Conservation (phyloP, 2,113 vertebrate species). For the Eptatretus burgeri region DNA sequence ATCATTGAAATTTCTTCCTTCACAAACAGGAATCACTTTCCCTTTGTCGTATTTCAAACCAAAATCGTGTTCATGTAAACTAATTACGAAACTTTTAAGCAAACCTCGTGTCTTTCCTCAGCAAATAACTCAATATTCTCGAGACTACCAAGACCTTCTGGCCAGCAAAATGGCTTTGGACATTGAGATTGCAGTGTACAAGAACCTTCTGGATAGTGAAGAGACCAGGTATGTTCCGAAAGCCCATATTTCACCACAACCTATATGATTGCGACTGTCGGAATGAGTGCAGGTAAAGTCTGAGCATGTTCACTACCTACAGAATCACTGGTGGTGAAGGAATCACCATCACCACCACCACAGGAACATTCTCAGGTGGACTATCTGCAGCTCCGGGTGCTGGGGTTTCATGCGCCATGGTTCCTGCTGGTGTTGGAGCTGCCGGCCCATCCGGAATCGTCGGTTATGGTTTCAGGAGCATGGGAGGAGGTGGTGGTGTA, state of each 20-base stretch:
- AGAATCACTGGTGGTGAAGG: slow-evolving; percentile 17
- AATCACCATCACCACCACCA: slow-evolving; percentile 15
- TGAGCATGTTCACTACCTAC: neutral
- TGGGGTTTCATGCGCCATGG: no score
- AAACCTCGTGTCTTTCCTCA: slow-evolving; percentile 7
- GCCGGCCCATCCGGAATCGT: slow-evolving; percentile 12
- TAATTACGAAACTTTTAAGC: no score
- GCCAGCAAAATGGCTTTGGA: slow-evolving; percentile 17
- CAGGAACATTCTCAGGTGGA: neutral
- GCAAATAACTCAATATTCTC: slow-evolving; percentile 23
- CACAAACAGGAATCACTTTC: no score
- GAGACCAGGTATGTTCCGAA: slow-evolving; percentile 11
- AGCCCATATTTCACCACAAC: no score
- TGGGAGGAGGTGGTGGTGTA: slow-evolving; percentile 10
- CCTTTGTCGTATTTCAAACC: no score
- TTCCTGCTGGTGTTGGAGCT: slow-evolving; percentile 9
- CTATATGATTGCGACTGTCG: no score
- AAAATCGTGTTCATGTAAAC: no score
- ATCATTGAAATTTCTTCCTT: no score
- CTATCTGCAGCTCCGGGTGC: slow-evolving; percentile 7
- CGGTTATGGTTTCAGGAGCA: slow-evolving; percentile 1
- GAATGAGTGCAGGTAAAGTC: no score
- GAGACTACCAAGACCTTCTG: slow-evolving; percentile 18
- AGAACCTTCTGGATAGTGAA: slow-evolving; percentile 15
- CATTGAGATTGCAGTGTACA: slow-evolving; percentile 16